Base-by-base conservation (phyloP, 2,113 vertebrate species). In the Tachycineta bicolor region DNA sequence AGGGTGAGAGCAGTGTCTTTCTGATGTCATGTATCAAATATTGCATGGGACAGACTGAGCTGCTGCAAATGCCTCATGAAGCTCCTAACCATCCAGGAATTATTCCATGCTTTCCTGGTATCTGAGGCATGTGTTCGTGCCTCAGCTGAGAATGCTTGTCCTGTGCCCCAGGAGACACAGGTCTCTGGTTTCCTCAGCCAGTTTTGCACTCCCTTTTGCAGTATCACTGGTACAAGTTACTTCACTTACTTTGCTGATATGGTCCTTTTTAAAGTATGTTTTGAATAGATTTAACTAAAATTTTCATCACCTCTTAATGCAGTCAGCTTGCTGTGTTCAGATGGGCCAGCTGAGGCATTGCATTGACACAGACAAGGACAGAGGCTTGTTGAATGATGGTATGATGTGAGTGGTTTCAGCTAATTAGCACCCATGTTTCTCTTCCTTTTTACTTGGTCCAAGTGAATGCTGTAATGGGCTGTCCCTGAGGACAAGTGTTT, bases 51-150 rank as follows among this genome's bases (percentile, higher is more conserved):
- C 76, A 84, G 81, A 87, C 69, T 90, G 93, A 91, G 81, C 86
- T 96, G 92, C 90, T 95, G 76, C 74, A 90, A 90, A 96, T 96
- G 89, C 94, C 84, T 78, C 82, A 59, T 49, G 82, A 77, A 96
- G n/a, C 82, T 92, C 59, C 90, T 81, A 83, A 83, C 71, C 75
- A 86, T 59, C 41, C 46, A 50, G 83, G 63, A 95, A 81, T 89
- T 94, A 95, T 87, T 90, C 87, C 49, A 43, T 25, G 26, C 90
- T 88, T 70, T 93, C 86, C 69, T 95, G 88, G 59, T 80, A 96
- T 96, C 63, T 68, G 34, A 55, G 49, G 70, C 52, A 85, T 75
- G 92, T 2, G 2, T 93, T 95, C 10, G 1, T 91, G 91, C 90
- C 96, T 92, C 76, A 89, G 75, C 59, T 74, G 82, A 44, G 89